A percentile compares a stretch with the other conserved stretches of the same genome.
These are phyloP conservation scores for Calyptomena viridis DNA, from an alignment of 2,113 vertebrate genomes.

Conservation along the genomic window DNA sequence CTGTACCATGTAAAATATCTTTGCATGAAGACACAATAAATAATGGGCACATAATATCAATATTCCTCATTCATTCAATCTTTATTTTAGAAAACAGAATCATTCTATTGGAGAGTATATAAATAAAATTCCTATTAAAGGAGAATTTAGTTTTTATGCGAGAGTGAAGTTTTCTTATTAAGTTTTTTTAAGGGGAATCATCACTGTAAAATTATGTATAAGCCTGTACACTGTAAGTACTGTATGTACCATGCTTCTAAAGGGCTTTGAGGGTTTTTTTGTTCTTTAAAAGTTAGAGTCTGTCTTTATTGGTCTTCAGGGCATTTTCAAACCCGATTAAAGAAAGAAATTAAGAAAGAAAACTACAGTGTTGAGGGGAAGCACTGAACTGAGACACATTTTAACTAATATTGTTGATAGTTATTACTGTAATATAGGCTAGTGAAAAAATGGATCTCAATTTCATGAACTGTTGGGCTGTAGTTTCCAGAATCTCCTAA, in stretches of 20 bases:
- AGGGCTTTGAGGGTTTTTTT: neutral
- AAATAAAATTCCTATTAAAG: neutral
- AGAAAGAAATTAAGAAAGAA: constrained; percentile 2
- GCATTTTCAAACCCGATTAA: constrained; percentile 7
- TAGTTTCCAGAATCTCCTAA: neutral
- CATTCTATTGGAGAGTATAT: neutral
- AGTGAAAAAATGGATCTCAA: neutral
- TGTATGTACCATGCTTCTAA: neutral
- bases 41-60: neutral
- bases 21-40: neutral
- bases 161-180: neutral
- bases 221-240: neutral
- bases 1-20: neutral
- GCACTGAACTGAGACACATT: neutral
- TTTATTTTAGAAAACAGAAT: neutral
- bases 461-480: neutral
- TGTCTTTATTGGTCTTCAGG: neutral
- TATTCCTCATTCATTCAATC: neutral
- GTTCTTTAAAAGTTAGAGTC: neutral
- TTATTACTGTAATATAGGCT: constrained; percentile 6
- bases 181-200: neutral
- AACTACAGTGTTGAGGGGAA: neutral
- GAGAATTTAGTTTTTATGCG: neutral
- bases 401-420: neutral
- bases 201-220: neutral